phyloP scores from a whole-genome alignment of 2,888 invertebrate genomes.

The Brachynemurus nebulosus region DNA sequence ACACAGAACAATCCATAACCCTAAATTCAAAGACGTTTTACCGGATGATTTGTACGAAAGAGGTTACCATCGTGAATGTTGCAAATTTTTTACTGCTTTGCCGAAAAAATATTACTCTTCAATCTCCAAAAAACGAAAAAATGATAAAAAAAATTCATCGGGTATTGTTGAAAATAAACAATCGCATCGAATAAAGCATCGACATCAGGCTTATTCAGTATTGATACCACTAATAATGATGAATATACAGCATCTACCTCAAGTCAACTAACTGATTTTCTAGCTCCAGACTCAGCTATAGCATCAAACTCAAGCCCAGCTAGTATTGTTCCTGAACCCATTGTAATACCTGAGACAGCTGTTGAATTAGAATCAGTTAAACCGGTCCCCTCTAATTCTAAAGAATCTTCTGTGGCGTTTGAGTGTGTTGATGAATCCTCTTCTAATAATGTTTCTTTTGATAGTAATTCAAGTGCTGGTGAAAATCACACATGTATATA shows the following conservation, averaged over 20 bases:
- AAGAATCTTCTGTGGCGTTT: slow-evolving; percentile 11
- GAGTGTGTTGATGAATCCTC: not conserved
- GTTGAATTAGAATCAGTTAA: slow-evolving; percentile 3
- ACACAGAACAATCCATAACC: too few species aligned
- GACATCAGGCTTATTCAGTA: slow-evolving; percentile 14
- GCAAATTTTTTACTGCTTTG: not conserved
- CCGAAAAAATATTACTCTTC: not conserved
- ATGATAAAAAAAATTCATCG: not conserved
- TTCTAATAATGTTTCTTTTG: slow-evolving; percentile 10
- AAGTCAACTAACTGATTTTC: slow-evolving; percentile 13
- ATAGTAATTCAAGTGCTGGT: slow-evolving; percentile 10
- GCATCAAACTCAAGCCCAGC: slow-evolving; percentile 13
- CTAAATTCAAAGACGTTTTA: too few species aligned
- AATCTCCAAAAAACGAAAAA: not conserved
- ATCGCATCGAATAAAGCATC: slow-evolving; percentile 7
- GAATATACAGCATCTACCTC: slow-evolving; percentile 11
- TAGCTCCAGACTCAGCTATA: slow-evolving; percentile 9
- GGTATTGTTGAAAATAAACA: not conserved
- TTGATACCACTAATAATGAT: slow-evolving; percentile 12
- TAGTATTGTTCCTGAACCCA: slow-evolving; percentile 13
- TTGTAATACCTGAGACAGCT: slow-evolving; percentile 11
- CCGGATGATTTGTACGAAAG: slow-evolving; percentile 9
- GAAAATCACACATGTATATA: slow-evolving; percentile 13
- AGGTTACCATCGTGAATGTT: too few species aligned
- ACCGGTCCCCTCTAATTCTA: slow-evolving; percentile 9